A percentile compares a stretch with the other conserved stretches of the same genome.
phyloP scores from a whole-genome alignment of 1,140 invertebrate species.

The Scaptomyza montana region DNA sequence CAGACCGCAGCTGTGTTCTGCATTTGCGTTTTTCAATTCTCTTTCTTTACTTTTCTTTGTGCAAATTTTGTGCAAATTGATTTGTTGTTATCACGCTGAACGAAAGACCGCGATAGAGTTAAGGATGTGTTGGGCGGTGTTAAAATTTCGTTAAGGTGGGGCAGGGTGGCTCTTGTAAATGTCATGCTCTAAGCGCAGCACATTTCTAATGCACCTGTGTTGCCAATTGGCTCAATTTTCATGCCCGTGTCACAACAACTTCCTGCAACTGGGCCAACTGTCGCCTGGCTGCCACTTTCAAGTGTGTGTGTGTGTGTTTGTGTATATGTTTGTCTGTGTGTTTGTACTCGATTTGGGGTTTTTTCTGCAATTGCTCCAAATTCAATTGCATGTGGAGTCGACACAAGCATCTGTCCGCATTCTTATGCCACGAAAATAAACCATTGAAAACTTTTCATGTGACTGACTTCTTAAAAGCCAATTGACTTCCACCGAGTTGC shows the following conservation, averaged over 20 bases:
- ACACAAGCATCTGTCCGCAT: conserved; percentile 49
- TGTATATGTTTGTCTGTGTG: conserved; percentile 2
- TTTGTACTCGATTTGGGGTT: conserved; percentile 53
- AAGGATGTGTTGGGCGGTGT: neutral
- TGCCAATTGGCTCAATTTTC: conserved; percentile 77
- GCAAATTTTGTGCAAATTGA: conserved; percentile 82
- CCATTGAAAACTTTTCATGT: conserved; percentile 66
- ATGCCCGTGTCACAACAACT: conserved; percentile 69
- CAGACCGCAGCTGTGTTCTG: conserved; percentile 30
- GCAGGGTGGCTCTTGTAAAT: conserved; percentile 46
- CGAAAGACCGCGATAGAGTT: neutral
- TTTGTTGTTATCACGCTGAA: conserved; percentile 75
- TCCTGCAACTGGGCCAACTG: conserved; percentile 73
- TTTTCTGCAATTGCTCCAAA: conserved; percentile 60
- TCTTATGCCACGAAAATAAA: conserved; percentile 47
- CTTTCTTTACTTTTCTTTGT: conserved; percentile 41
- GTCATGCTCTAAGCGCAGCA: conserved; percentile 41
- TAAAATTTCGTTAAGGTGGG: neutral
- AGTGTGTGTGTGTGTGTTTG: conserved; percentile 1
- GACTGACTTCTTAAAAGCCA: conserved; percentile 78
- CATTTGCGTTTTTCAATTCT: conserved; percentile 2
- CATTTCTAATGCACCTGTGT: conserved; percentile 78
- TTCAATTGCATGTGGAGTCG: conserved; percentile 68
- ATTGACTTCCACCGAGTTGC: conserved; percentile 62
- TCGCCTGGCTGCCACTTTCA: conserved; percentile 29